Percentiles rank a stretch among this genome's conserved stretches.
Conservation (phyloP, 2,888 invertebrate species). For the Drosophila longiperda region DNA sequence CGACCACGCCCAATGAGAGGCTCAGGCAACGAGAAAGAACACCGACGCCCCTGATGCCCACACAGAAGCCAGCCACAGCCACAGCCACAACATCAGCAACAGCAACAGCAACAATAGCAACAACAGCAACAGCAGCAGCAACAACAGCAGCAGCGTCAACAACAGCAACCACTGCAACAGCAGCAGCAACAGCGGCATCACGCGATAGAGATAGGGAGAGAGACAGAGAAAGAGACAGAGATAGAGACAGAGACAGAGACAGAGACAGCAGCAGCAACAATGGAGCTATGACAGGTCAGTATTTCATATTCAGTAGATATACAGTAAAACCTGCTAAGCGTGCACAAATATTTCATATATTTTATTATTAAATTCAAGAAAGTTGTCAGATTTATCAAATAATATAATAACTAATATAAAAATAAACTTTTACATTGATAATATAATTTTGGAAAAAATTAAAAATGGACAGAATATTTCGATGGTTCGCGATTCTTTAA, state of each 20-base stretch:
- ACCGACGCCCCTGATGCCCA: constrained; percentile 60
- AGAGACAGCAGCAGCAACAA: constrained; percentile 60
- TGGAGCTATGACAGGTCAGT: constrained; percentile 83
- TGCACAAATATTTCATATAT: not conserved
- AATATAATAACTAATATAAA: not conserved
- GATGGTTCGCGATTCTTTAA: not conserved
- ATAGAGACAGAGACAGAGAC: constrained; percentile 49
- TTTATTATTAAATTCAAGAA: not conserved
- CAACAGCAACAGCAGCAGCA: constrained; percentile 37
- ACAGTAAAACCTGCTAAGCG: constrained; percentile 21
- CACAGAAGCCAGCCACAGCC: constrained; percentile 50
- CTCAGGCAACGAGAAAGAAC: constrained; percentile 56
- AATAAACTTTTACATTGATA: not conserved
- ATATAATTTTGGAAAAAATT: not conserved
- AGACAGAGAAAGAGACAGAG: constrained; percentile 60
- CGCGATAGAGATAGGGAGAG: constrained; percentile 62
- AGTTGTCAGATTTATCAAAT: not conserved
- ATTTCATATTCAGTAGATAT: constrained; percentile 8
- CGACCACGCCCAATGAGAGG: constrained; percentile 49
- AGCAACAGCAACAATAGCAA: constrained; percentile 21
- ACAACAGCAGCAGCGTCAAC: constrained; percentile 35
- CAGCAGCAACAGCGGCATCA: constrained; percentile 42
- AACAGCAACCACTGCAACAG: constrained; percentile 51
- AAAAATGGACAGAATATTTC: not conserved
- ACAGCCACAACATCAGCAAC: constrained; percentile 31